phyloP scores from a whole-genome alignment of 2,113 vertebrate species.

The Seriola quinqueradiata region DNA sequence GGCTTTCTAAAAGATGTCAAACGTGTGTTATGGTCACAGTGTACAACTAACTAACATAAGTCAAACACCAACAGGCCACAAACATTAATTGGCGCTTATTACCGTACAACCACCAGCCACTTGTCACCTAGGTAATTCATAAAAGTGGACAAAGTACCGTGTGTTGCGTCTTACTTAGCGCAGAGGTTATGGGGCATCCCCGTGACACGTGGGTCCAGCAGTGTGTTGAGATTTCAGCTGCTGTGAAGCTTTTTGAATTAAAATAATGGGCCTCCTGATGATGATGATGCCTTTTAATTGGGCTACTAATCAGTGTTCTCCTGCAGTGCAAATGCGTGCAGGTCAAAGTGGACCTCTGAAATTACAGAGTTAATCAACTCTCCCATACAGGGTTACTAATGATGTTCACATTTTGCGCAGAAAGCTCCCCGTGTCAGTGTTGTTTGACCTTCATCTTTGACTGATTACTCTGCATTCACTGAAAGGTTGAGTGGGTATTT shows the following conservation, averaged over 20 bases:
- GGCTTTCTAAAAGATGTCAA: not conserved
- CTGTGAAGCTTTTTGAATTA: slow-evolving; percentile 31
- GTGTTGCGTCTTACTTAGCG: not conserved
- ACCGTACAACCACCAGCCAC: not conserved
- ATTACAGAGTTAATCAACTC: slow-evolving; percentile 67
- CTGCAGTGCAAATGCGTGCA: slow-evolving; percentile 46
- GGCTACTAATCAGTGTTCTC: slow-evolving; percentile 62
- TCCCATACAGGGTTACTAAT: slow-evolving; percentile 59
- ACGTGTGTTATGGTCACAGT: not conserved
- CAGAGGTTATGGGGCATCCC: too few relatives aligned
- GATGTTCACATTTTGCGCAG: slow-evolving; percentile 53
- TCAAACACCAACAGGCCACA: not conserved
- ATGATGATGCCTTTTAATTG: slow-evolving; percentile 62
- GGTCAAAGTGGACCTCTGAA: slow-evolving; percentile 67
- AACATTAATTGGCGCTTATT: not conserved
- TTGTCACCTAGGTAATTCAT: not conserved
- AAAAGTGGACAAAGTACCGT: not conserved
- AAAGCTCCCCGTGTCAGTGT: slow-evolving; percentile 41
- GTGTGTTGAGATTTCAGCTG: slow-evolving; percentile 16
- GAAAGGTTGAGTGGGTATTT: slow-evolving; percentile 55
- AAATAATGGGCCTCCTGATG: slow-evolving; percentile 62
- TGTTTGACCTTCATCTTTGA: slow-evolving; percentile 67
- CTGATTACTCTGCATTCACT: slow-evolving; percentile 50
- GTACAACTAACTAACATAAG: not conserved
- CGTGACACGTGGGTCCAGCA: not conserved